These are phyloP conservation scores for Schlechtendalia chinensis DNA, from an alignment of 1,140 invertebrate genomes.

Conservation along the genomic window DNA sequence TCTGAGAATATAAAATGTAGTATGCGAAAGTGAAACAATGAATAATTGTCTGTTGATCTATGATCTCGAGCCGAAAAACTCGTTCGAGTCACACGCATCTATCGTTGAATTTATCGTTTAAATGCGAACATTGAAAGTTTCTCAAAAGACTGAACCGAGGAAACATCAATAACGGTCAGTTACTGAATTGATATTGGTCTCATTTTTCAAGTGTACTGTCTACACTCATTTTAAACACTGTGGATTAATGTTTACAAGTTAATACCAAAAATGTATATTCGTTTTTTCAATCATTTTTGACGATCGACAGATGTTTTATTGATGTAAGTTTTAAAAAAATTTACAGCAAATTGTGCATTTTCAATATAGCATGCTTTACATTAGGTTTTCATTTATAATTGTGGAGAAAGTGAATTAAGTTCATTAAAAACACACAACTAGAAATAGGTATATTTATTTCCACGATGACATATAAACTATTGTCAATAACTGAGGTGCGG, in stretches of 20 bases:
- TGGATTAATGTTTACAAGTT: not conserved
- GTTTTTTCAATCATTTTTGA: not conserved
- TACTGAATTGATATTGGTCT: not conserved
- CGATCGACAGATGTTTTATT: not conserved
- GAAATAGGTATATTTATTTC: no score
- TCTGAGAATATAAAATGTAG: no score
- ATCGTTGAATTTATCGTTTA: not conserved
- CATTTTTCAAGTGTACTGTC: not conserved
- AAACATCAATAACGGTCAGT: not conserved
- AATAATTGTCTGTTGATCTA: conserved; percentile 7
- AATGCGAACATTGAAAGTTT: not conserved
- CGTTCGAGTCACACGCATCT: not conserved
- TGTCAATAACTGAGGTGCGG: no score
- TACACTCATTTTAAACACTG: not conserved
- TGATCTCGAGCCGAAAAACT: not conserved
- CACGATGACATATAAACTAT: no score
- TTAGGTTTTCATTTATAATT: not conserved
- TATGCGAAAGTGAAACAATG: not conserved
- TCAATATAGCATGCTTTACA: not conserved
- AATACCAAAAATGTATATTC: not conserved
- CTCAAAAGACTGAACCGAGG: not conserved
- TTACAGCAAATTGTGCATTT: not conserved
- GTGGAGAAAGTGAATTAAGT: no score
- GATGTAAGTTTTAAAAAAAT: not conserved
- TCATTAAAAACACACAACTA: no score